Evolutionary conservation across 2,113 vertebrate genomes (phyloP).

Genomic region (Excalfactoria chinensis): DNA sequence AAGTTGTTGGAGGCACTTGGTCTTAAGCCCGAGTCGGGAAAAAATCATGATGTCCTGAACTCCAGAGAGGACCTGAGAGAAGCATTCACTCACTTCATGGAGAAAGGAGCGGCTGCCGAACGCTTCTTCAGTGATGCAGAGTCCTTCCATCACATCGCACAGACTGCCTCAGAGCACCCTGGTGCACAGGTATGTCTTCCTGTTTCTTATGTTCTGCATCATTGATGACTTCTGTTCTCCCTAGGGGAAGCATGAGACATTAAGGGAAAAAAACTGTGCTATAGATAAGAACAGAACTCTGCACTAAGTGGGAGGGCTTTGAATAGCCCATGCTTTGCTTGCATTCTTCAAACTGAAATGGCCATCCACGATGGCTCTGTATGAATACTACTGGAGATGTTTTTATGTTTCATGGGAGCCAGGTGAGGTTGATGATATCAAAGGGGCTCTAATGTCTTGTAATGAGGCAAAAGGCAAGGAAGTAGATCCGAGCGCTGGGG

Average conservation of each 20-base stretch:
- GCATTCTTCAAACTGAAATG: neutral
- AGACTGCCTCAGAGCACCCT: conserved; percentile 84
- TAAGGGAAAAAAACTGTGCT: neutral
- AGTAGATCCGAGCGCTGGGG: neutral
- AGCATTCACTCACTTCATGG: conserved; percentile 91
- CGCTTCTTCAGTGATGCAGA: conserved; percentile 90
- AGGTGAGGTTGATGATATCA: neutral
- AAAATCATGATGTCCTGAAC: conserved; percentile 84
- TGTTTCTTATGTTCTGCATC: rapidly evolving
- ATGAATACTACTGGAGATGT: neutral
- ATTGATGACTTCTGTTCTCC: rapidly evolving
- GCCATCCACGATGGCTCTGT: neutral
- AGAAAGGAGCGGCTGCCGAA: conserved; percentile 90
- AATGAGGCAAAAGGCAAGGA: neutral
- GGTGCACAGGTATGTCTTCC: conserved; percentile 84
- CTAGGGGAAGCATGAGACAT: rapidly evolving
- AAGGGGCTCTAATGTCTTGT: neutral
- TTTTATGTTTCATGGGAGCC: neutral
- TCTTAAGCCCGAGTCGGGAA: conserved; percentile 79
- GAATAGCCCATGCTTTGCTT: neutral
- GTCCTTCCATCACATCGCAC: conserved; percentile 85
- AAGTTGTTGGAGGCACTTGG: conserved; percentile 90
- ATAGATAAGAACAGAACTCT: neutral
- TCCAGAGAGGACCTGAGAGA: conserved; percentile 87
- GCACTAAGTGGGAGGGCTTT: neutral